phyloP scores from a whole-genome alignment of 2,797 vertebrate genomes.

The Aeoliscus strigatus region DNA sequence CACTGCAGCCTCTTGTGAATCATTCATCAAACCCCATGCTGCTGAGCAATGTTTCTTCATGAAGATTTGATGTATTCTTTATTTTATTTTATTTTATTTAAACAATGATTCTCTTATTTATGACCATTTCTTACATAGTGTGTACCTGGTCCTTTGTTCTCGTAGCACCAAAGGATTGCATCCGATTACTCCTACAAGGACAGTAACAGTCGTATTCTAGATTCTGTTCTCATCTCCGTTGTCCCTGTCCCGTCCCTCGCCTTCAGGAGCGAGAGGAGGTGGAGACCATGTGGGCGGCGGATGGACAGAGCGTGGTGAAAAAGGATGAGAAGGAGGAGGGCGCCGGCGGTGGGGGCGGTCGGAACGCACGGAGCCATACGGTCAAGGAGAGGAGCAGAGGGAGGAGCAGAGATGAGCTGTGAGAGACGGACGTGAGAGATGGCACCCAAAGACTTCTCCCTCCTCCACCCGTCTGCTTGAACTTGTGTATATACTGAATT shows the following conservation, averaged over 20 bases:
- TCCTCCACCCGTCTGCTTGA: slow-evolving; percentile 8
- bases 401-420: slow-evolving; percentile 72
- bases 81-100: too few species aligned
- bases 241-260: slow-evolving; percentile 6
- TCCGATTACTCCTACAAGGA: too few species aligned
- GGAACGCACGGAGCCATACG: slow-evolving; percentile 69
- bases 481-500: slow-evolving; percentile 37
- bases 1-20: too few species aligned
- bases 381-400: slow-evolving; percentile 62
- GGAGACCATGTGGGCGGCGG: slow-evolving; percentile 68
- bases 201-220: too few species aligned
- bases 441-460: neutral
- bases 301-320: slow-evolving; percentile 56
- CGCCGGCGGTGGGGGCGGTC: slow-evolving; percentile 22
- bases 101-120: too few species aligned
- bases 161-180: too few species aligned
- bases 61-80: too few species aligned
- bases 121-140: too few species aligned
- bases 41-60: too few species aligned
- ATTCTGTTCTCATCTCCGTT: too few species aligned
- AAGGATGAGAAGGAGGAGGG: slow-evolving; percentile 42
- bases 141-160: too few species aligned
- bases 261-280: slow-evolving; percentile 85
- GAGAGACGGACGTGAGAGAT: slow-evolving; percentile 40
- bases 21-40: too few species aligned